A percentile compares a stretch with the other conserved stretches of the same genome.
phyloP scores from a whole-genome alignment of 1,140 invertebrate genomes.

The Panonychus citri region DNA sequence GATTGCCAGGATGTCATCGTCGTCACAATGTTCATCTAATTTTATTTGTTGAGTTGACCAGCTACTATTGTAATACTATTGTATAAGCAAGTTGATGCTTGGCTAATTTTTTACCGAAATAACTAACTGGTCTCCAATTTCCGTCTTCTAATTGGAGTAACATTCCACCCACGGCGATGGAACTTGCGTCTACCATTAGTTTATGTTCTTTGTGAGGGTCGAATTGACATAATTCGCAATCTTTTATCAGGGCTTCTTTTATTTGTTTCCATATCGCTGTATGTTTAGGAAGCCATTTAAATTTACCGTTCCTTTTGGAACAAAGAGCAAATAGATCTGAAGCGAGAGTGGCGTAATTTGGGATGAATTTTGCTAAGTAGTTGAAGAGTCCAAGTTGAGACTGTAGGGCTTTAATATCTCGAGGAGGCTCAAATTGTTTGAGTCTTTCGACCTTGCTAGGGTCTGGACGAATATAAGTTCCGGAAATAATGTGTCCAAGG shows the following conservation, averaged over 20 bases:
- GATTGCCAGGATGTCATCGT: too few relatives aligned
- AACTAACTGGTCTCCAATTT: too few relatives aligned
- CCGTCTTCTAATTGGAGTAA: too few relatives aligned
- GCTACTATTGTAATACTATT: too few relatives aligned
- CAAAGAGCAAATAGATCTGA: background rate
- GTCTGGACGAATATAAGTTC: background rate
- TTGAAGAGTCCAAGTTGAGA: background rate
- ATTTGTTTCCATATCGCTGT: constrained; percentile 15
- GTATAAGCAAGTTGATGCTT: too few relatives aligned
- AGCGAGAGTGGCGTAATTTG: background rate
- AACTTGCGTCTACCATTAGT: too few relatives aligned
- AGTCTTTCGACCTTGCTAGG: background rate
- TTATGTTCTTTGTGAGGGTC: too few relatives aligned
- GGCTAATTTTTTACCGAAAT: too few relatives aligned
- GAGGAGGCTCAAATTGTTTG: background rate
- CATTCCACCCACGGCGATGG: too few relatives aligned
- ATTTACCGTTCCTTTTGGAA: background rate
- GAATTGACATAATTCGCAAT: too few relatives aligned
- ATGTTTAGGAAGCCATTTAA: background rate
- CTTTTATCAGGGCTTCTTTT: constrained; percentile 12
- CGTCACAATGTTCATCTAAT: too few relatives aligned
- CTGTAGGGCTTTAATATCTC: background rate
- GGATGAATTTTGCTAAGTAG: background rate
- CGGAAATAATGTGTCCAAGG: background rate
- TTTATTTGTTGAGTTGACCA: too few relatives aligned